A percentile compares a stretch with the other conserved stretches of the same genome.
Evolutionary conservation across 2,797 vertebrate species (phyloP).

Genomic region (Falco naumanni): DNA sequence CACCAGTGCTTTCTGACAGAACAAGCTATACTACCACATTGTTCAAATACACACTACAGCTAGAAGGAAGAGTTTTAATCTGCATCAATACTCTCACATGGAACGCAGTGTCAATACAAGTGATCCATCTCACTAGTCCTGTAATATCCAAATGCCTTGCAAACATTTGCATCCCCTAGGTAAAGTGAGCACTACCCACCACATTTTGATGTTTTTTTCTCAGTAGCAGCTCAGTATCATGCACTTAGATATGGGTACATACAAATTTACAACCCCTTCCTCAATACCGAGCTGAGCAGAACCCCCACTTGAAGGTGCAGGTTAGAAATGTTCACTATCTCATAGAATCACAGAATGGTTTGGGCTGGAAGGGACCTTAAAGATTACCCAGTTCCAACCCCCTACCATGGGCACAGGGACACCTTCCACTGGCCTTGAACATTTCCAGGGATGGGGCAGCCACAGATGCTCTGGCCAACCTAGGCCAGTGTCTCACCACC

Average conservation of each 20-base stretch:
- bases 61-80: neutral
- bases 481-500: too few species aligned
- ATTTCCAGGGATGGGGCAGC: too few species aligned
- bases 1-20: neutral
- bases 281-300: neutral
- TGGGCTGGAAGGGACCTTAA: too few species aligned
- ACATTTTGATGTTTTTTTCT: neutral
- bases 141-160: neutral
- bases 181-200: neutral
- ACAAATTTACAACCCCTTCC: neutral
- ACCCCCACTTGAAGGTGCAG: neutral
- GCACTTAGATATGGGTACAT: neutral
- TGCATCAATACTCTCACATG: conserved; percentile 16
- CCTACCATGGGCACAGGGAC: too few species aligned
- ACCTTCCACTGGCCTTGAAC: too few species aligned
- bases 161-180: neutral
- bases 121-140: neutral
- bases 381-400: too few species aligned
- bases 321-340: neutral
- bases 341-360: too few species aligned
- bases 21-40: neutral
- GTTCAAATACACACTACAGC: conserved; percentile 24
- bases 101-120: neutral
- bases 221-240: neutral
- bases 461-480: too few species aligned